phyloP scores from a whole-genome alignment of 2,888 invertebrate genomes.

The Heliconius cydno region DNA sequence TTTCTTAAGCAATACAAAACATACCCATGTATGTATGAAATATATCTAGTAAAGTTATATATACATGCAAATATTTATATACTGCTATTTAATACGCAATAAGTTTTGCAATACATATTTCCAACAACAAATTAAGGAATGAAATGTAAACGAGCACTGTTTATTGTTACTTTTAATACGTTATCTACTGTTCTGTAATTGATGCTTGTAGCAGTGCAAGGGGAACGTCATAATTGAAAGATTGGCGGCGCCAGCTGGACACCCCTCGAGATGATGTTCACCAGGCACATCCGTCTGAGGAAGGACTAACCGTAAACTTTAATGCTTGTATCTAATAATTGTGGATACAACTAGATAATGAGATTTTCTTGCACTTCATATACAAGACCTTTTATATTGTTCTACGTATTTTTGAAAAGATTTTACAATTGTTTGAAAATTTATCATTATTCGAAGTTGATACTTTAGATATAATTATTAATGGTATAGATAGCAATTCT shows the following conservation, averaged over 20 bases:
- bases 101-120: not conserved
- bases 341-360: conserved; percentile 30
- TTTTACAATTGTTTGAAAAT: not conserved
- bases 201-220: conserved; percentile 57
- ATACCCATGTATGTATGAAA: conserved; percentile 37
- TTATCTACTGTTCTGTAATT: conserved; percentile 59
- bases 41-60: not conserved
- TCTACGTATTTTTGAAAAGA: not conserved
- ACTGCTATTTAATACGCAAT: not conserved
- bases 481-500: conserved; percentile 36
- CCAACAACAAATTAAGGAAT: not conserved
- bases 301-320: conserved; percentile 55
- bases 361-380: conserved; percentile 30
- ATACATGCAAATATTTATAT: conserved; percentile 2
- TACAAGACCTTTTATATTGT: conserved; percentile 17
- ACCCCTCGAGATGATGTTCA: conserved; percentile 71
- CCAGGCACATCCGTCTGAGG: conserved; percentile 65
- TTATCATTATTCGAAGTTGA: not conserved
- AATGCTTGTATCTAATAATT: conserved; percentile 51
- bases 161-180: conserved; percentile 23
- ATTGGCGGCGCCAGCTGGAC: conserved; percentile 74
- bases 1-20: conserved; percentile 46
- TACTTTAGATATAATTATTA: not conserved
- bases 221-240: conserved; percentile 70
- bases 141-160: conserved; percentile 5